Conservation (phyloP, 2,888 invertebrate genomes). For the Sphinx pinastri region DNA sequence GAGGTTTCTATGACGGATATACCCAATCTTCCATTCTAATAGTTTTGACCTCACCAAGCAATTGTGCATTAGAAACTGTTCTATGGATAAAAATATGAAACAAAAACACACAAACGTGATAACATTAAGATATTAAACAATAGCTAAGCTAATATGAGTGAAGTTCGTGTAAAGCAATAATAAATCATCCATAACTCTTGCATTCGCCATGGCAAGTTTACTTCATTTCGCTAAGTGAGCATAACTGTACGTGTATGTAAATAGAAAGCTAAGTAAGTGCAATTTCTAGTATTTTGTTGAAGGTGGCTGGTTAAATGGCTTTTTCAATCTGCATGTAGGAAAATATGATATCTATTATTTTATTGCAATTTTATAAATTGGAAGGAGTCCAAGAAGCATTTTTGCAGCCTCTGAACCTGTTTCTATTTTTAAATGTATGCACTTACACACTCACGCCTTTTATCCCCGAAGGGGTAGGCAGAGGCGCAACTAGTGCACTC, state of each 20-base stretch:
- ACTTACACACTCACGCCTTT: too few species aligned
- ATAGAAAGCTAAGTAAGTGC: constrained; percentile 17
- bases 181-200: constrained; percentile 4
- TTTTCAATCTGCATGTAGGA: too few species aligned
- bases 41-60: too few species aligned
- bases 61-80: background rate
- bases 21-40: too few species aligned
- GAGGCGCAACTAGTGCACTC: too few species aligned
- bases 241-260: constrained; percentile 23
- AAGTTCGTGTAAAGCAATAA: constrained; percentile 9
- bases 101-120: background rate
- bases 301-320: background rate
- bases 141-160: constrained; percentile 9
- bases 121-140: background rate
- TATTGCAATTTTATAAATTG: too few species aligned
- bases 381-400: too few species aligned
- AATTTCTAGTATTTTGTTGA: constrained; percentile 5
- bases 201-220: constrained; percentile 23
- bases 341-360: too few species aligned
- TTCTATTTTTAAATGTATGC: too few species aligned
- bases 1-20: too few species aligned
- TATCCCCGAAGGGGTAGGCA: too few species aligned
- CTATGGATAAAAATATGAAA: background rate
- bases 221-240: constrained; percentile 26
- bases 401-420: too few species aligned